These are phyloP conservation scores for Sabatieria punctata DNA, from an alignment of 2,888 invertebrate genomes.

Conservation along the genomic window DNA sequence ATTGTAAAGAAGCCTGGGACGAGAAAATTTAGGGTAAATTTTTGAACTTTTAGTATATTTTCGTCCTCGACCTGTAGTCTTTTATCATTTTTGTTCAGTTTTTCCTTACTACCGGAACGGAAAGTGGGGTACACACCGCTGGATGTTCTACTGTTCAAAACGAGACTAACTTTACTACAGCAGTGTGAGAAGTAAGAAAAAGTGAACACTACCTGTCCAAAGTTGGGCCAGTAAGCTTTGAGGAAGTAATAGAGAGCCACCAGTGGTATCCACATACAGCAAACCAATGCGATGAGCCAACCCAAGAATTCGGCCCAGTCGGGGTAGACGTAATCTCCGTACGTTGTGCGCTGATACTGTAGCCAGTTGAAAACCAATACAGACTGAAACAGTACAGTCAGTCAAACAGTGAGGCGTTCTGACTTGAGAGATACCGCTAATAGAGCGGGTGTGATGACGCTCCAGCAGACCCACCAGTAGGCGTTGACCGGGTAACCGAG, in stretches of 20 bases:
- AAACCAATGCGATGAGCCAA: slow-evolving; percentile 1
- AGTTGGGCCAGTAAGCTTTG: too few relatives aligned
- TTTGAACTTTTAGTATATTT: too few relatives aligned
- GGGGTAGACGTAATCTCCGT: slow-evolving; percentile 6
- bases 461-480: slow-evolving; percentile 9
- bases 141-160: too few relatives aligned
- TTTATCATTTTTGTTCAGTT: too few relatives aligned
- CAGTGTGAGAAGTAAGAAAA: too few relatives aligned
- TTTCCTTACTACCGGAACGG: too few relatives aligned
- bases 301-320: slow-evolving; percentile 5
- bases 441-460: slow-evolving; percentile 3
- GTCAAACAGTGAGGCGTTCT: not conserved
- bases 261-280: slow-evolving; percentile 5
- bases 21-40: too few relatives aligned
- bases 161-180: too few relatives aligned
- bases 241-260: not conserved
- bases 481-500: slow-evolving; percentile 3
- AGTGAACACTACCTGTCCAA: too few relatives aligned
- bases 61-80: too few relatives aligned
- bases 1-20: too few relatives aligned
- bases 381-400: not conserved
- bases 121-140: too few relatives aligned
- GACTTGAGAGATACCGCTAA: not conserved
- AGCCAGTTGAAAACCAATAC: slow-evolving; percentile 4
- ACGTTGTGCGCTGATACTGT: not conserved